phyloP scores from a whole-genome alignment of 1,140 invertebrate species.

The Dryas iulia region DNA sequence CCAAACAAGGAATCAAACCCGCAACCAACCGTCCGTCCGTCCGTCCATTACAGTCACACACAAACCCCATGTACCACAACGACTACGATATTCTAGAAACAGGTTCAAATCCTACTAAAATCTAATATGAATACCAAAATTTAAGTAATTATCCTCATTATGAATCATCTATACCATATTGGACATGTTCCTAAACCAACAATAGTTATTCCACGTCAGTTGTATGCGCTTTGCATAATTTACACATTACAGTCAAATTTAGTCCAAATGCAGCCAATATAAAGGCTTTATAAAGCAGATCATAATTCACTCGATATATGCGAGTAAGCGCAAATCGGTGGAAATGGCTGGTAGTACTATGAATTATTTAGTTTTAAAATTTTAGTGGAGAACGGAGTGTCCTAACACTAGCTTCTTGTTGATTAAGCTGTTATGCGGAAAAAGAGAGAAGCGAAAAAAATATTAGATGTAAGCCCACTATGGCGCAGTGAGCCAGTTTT shows the following conservation, averaged over 20 bases:
- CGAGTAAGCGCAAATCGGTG: slow-evolving; percentile 13
- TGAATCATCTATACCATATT: neutral
- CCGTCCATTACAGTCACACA: too few relatives aligned
- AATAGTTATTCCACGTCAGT: neutral
- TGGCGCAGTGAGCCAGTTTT: too few relatives aligned
- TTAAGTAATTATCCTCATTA: neutral
- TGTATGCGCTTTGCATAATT: neutral
- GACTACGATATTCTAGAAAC: too few relatives aligned
- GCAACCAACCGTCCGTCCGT: too few relatives aligned
- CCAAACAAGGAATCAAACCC: too few relatives aligned
- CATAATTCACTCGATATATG: slow-evolving; percentile 18
- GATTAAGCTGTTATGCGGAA: too few relatives aligned
- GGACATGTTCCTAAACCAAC: neutral
- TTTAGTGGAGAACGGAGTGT: neutral
- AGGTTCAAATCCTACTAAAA: too few relatives aligned
- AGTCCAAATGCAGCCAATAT: slow-evolving; percentile 16
- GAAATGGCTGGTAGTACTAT: slow-evolving; percentile 3
- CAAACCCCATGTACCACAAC: too few relatives aligned
- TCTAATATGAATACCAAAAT: too few relatives aligned
- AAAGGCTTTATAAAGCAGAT: slow-evolving; percentile 9
- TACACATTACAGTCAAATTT: slow-evolving; percentile 18
- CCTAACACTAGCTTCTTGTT: too few relatives aligned
- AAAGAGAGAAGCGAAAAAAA: too few relatives aligned
- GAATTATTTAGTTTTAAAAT: neutral
- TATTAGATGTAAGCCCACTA: too few relatives aligned